Base-by-base conservation (phyloP, 2,797 vertebrate species). In the Betta splendens region DNA sequence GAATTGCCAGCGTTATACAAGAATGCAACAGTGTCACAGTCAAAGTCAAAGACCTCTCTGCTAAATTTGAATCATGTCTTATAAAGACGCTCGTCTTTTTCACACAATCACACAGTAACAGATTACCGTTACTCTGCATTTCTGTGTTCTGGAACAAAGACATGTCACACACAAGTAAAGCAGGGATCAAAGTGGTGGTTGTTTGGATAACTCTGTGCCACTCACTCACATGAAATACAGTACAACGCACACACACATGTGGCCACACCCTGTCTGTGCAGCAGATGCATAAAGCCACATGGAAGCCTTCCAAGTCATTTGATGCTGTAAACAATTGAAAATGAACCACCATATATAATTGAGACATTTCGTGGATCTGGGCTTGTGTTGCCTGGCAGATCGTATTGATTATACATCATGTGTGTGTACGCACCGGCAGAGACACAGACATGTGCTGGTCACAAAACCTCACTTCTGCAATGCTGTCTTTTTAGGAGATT, bases 241-340 rank as follows among this genome's bases (percentile, higher is more conserved):
- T 33, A 9, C 6, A 8, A 32, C 59, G 17, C 6, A 7, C 5
- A n/a, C 22, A 68, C 70, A 43, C 52, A 51, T 22, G 17, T 52
- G 55, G 9, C 49, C 58, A 2, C 61, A 48, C 9, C 0, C 53
- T 13, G 42, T 29, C 64, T 81, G 80, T 43, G 68, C 52, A 64
- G 54, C 79, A 86, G 81, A 83, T 77, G 75, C 32, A 1, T 28
- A 23, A 55, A 68, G 32, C 69, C 67, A 39, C 54, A 58, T 55
- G 58, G 67, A 72, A 10, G 10, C 42, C 31, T 25, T 74, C 70
- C 61, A 74, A 79, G 59, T 72, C 79, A 75, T 80, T 81, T 73
- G 49, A 74, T 47, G 63, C 60, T 71, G 69, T 77, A 78, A 78
- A 84, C 75, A 79, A 74, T 57, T 72, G 51, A 77, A 63, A 63